Base-by-base conservation (phyloP, 2,888 invertebrate genomes). In the Digitonthophagus gazella region DNA sequence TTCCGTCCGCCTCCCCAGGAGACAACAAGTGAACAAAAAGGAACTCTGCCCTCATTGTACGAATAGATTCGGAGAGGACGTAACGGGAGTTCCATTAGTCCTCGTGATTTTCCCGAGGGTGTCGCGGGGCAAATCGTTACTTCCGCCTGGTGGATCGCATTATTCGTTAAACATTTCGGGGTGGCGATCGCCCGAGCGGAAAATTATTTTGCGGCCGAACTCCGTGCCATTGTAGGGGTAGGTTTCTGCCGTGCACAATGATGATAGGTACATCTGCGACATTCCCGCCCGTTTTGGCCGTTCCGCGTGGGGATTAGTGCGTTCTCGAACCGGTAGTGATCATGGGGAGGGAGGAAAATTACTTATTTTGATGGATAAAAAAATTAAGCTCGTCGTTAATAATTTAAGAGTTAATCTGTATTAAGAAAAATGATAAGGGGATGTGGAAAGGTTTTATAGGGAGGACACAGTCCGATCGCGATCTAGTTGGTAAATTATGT, bases 171-270 rank as follows among this genome's bases (percentile, higher is more conserved):
- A 78, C 78, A 78, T 78, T 78, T 77, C 72, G 77, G 80, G 80
- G 79, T 78, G 74, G 77, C 64, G 77, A 67, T 72, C 78, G 75
- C 71, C 79, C 76, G 75, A 72, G 76, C 75, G 78, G 78, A 80
- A 82, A 82, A 82, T 82, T 79, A 81, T 81, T 81, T 82, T 82
- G 80, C 81, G 80, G 80, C 80, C 80, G 80, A 80, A 78, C 74
- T 73, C 74, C 78, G 19, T 20, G 61, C 5, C 15, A 75, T 77
- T 74, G 76, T n/a, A n/a, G 18, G 18, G 0, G 54, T 14, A 28
- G 19, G 19, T 20, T 63, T 19, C 14, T 14, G n/a, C 11, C 28
- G 28, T 11, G 28, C 28, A 44, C 28, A 44, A 44, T 44, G 28
- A 8, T 8, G 28, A 44, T 44, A 44, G 61, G 6, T 20, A 61